Evolutionary conservation across 2,888 invertebrate genomes (phyloP), one percentile per base, ranked within the genome.

Genomic region (Archips xylosteana): DNA sequence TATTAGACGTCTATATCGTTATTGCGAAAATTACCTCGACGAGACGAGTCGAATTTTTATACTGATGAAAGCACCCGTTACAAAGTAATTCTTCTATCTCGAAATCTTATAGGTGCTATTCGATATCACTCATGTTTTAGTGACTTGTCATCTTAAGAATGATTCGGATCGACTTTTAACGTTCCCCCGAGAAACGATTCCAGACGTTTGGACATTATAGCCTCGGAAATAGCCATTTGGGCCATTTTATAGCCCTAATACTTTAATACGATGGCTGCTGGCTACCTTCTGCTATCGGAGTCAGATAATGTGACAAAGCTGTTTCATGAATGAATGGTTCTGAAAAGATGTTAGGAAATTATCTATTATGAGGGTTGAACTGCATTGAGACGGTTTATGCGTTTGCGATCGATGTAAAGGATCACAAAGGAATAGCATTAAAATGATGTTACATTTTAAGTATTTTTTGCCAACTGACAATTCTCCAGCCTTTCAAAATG

Each of bases 191-290:
- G 62, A 5, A 23, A 2, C 32, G 63, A 45, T 15, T 13, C 32
- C 45, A 47, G 47, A 63, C 13, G 62, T 23, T 12, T 1, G 13
- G 23, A 5, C 39, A 62, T 62, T 63, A 63, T 47, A 47, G 61
- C 13, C 47, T 47, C 32, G 63, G 47, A 63, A 63, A 47, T 63
- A 63, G 47, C 63, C 63, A 15, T 63, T 63, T 63, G 6, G 32
- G 32, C 8, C 63, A 63, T 47, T 63, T 63, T 63, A 63, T 63
- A 63, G 47, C 45, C 23, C 45, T 47, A 47, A 34, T n/a, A 32
- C 8, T 32, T 34, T 47, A n/a, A 45, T 62, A 45, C 3, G 32
- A 32, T 32, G 32, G 63, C 45, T 45, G 45, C 59, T 15, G 23
- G 45, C 62, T 10, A 6, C 23, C 12, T 42, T 32, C 13, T 5